Percentiles rank a stretch among this genome's conserved stretches.
These are phyloP conservation scores for Drosophila formosana DNA, from an alignment of 2,888 invertebrate species.

Conservation along the genomic window DNA sequence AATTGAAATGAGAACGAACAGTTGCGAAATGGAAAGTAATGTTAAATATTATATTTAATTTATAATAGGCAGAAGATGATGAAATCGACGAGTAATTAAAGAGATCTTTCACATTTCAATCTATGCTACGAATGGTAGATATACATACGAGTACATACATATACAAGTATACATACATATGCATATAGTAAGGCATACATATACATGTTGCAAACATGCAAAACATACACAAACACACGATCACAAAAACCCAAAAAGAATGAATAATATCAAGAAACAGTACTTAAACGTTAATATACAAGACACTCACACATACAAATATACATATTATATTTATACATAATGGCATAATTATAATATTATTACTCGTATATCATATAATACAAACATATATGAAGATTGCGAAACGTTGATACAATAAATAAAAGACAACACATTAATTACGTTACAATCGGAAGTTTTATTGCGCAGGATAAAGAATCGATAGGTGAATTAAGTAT, in stretches of 20 bases:
- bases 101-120: slow-evolving; percentile 57
- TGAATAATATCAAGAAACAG: slow-evolving; percentile 46
- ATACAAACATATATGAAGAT: slow-evolving; percentile 69
- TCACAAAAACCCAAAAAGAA: slow-evolving; percentile 2
- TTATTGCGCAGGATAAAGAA: background rate
- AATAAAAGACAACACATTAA: slow-evolving; percentile 62
- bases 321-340: slow-evolving; percentile 69
- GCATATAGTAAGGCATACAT: slow-evolving; percentile 41
- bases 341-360: slow-evolving; percentile 69
- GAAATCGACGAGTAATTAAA: slow-evolving; percentile 24
- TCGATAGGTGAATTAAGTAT: no score
- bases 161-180: slow-evolving; percentile 46
- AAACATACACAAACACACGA: slow-evolving; percentile 18
- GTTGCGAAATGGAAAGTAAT: background rate
- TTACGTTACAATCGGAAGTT: slow-evolving; percentile 51
- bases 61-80: slow-evolving; percentile 26
- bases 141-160: slow-evolving; percentile 30
- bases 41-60: slow-evolving; percentile 31
- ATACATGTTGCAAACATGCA: slow-evolving; percentile 52
- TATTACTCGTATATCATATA: slow-evolving; percentile 52
- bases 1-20: background rate
- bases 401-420: slow-evolving; percentile 77
- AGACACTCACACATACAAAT: slow-evolving; percentile 58
- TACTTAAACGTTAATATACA: slow-evolving; percentile 69
- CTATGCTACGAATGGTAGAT: slow-evolving; percentile 53